Conservation (phyloP, 2,888 invertebrate genomes). For the Idaea dimidiata region DNA sequence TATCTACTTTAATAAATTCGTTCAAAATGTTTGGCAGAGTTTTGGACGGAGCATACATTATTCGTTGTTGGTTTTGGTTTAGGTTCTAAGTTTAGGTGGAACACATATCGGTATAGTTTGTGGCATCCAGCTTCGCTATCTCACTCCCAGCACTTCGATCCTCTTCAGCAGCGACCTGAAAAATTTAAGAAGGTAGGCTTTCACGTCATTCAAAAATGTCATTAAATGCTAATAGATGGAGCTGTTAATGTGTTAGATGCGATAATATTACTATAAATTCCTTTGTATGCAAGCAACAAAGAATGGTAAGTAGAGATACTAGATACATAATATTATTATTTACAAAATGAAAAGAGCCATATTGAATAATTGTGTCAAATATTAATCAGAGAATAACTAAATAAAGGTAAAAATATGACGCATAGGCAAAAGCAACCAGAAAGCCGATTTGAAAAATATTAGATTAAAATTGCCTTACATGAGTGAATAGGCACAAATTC, state of each 20-base stretch:
- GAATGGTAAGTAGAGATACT: no score
- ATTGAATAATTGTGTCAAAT: not conserved
- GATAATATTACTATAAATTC: conserved; percentile 3
- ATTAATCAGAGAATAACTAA: not conserved
- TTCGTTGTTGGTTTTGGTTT: conserved; percentile 61
- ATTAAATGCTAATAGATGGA: conserved; percentile 8
- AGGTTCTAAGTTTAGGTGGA: conserved; percentile 62
- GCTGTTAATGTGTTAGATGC: conserved; percentile 19
- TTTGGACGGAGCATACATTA: conserved; percentile 77
- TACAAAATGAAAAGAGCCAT: not conserved
- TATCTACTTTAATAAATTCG: conserved; percentile 74
- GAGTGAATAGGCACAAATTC: not conserved
- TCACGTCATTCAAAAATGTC: conserved; percentile 64
- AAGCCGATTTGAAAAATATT: not conserved
- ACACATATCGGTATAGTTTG: conserved; percentile 61
- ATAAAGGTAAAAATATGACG: not conserved
- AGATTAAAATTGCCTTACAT: not conserved
- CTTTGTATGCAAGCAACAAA: not conserved
- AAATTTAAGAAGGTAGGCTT: conserved; percentile 66
- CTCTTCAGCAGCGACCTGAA: conserved; percentile 77
- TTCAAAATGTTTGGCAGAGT: conserved; percentile 73
- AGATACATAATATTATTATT: not conserved
- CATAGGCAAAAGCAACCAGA: not conserved
- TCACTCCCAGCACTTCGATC: conserved; percentile 66
- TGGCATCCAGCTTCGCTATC: conserved; percentile 66